These are phyloP conservation scores for Tortrix viridana DNA, from an alignment of 2,888 invertebrate genomes.

Conservation along the genomic window DNA sequence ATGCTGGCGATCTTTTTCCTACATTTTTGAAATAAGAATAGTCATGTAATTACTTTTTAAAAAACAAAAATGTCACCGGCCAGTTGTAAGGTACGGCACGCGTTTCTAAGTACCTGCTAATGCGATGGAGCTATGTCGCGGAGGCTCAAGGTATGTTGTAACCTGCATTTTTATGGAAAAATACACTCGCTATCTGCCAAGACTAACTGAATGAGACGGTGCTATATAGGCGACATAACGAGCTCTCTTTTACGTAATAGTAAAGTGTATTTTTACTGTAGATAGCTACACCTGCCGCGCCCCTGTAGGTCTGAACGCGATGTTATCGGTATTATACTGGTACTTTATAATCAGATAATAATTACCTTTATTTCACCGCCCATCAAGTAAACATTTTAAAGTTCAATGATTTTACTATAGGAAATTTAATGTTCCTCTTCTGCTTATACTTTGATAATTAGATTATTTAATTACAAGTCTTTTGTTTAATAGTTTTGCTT, in stretches of 20 bases:
- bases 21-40: constrained; percentile 7
- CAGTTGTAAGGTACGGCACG: constrained; percentile 27
- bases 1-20: background rate
- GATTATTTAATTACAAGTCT: too few relatives aligned
- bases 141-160: constrained; percentile 66
- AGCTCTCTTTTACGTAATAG: constrained; percentile 14
- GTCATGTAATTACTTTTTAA: constrained; percentile 11
- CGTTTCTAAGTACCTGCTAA: constrained; percentile 60
- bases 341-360: constrained; percentile 44
- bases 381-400: constrained; percentile 47
- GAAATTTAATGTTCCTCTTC: background rate
- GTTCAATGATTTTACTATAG: constrained; percentile 43
- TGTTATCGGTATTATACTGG: constrained; percentile 51
- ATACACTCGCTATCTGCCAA: constrained; percentile 27
- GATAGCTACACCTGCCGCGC: constrained; percentile 62
- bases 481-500: too few relatives aligned
- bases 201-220: constrained; percentile 1
- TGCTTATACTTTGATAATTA: too few relatives aligned
- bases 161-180: constrained; percentile 53
- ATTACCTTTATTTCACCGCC: constrained; percentile 57
- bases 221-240: constrained; percentile 3
- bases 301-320: constrained; percentile 56
- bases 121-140: constrained; percentile 56
- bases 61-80: constrained; percentile 20
- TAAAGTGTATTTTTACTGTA: constrained; percentile 23